Conservation (phyloP, 2,113 vertebrate species). For the Anseranas semipalmata region DNA sequence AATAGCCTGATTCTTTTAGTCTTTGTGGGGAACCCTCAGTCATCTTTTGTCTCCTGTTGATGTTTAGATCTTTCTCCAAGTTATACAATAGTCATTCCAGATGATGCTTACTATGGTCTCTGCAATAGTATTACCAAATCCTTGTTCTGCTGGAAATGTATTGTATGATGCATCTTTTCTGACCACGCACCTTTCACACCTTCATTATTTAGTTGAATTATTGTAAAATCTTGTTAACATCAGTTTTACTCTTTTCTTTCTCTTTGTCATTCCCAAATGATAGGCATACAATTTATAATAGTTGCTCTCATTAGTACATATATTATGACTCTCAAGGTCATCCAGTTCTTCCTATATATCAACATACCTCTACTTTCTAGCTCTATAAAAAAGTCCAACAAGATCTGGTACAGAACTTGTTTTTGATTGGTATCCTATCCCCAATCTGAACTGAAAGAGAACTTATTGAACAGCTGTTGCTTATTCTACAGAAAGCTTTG, state of each 20-base stretch:
- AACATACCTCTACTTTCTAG: not conserved
- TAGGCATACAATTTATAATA: not conserved
- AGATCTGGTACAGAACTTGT: not conserved
- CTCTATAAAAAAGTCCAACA: not conserved
- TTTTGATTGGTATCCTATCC: not conserved
- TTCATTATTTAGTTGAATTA: not conserved
- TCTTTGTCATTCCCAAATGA: not conserved
- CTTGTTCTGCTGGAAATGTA: not conserved
- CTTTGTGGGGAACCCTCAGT: not conserved
- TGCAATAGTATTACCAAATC: not conserved
- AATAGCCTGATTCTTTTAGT: not conserved
- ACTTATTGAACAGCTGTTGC: not conserved
- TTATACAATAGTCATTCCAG: not conserved
- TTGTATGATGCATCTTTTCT: accelerated
- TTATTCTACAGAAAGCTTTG: not conserved
- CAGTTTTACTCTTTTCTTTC: not conserved
- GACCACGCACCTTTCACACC: not conserved
- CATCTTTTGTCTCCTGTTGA: not conserved
- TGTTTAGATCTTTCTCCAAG: not conserved
- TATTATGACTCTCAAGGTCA: not conserved
- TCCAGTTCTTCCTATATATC: not conserved
- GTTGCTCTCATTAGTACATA: not conserved
- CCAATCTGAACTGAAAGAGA: not conserved
- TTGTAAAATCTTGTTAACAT: not conserved
- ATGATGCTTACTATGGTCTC: not conserved